These are phyloP conservation scores for Lymantria dispar DNA, from an alignment of 2,888 invertebrate species.

Conservation along the genomic window DNA sequence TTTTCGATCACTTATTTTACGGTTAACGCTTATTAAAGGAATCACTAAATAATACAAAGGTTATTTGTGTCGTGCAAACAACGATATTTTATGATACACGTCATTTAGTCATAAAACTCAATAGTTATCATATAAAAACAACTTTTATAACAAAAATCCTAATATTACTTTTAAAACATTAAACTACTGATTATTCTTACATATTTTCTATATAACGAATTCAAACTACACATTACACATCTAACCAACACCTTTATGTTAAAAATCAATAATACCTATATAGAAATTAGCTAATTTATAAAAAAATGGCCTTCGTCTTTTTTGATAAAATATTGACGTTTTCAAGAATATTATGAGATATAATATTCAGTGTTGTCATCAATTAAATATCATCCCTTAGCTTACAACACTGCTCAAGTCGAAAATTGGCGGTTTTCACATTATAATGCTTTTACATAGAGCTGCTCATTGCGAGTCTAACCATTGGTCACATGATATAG, in stretches of 20 bases:
- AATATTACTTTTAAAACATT: no score
- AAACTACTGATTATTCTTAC: no score
- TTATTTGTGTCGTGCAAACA: conserved; percentile 7
- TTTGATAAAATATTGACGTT: conserved; percentile 25
- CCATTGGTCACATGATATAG: conserved; percentile 1
- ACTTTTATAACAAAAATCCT: no score
- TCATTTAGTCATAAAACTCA: conserved; percentile 65
- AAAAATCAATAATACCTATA: conserved; percentile 61
- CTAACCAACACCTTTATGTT: conserved; percentile 38
- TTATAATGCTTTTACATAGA: conserved; percentile 7
- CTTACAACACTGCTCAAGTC: conserved; percentile 4
- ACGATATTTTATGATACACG: conserved; percentile 53
- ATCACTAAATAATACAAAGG: not conserved
- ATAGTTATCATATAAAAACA: conserved; percentile 27
- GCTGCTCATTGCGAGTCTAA: conserved; percentile 5
- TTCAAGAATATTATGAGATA: conserved; percentile 25
- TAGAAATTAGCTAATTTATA: conserved; percentile 48
- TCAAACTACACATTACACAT: conserved; percentile 14
- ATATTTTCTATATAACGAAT: no score
- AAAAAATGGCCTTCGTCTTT: conserved; percentile 54
- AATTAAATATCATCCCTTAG: not conserved
- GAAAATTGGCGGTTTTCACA: conserved; percentile 9
- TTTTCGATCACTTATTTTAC: no score
- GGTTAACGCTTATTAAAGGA: no score
- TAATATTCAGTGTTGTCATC: conserved; percentile 13